Conservation (phyloP, 2,888 invertebrate genomes). For the Mylabris sibirica region DNA sequence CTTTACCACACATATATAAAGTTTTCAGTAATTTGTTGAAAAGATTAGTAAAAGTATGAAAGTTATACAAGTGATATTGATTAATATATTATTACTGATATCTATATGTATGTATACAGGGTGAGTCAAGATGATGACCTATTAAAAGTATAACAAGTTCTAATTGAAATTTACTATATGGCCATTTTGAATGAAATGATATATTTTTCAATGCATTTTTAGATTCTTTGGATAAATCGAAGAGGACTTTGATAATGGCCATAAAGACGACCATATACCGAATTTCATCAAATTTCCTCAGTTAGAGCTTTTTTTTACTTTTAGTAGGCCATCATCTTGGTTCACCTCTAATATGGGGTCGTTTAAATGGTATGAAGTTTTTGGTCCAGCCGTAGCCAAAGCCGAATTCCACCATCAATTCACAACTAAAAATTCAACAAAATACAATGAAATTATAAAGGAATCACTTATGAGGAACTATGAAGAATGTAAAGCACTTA, state of each 20-base stretch:
- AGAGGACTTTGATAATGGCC: too few relatives aligned
- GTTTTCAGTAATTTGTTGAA: constrained; percentile 14
- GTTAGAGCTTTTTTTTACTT: too few relatives aligned
- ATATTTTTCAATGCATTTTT: too few relatives aligned
- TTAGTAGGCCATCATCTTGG: too few relatives aligned
- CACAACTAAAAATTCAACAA: neutral
- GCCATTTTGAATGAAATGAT: too few relatives aligned
- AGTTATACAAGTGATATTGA: constrained; percentile 27
- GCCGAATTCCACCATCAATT: constrained; percentile 3
- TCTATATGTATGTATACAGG: constrained; percentile 1
- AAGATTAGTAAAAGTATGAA: constrained; percentile 42
- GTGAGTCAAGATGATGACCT: too few relatives aligned
- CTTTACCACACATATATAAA: neutral
- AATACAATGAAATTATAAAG: neutral
- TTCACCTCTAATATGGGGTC: too few relatives aligned
- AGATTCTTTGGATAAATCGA: too few relatives aligned
- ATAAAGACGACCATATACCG: too few relatives aligned
- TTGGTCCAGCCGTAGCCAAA: constrained; percentile 4
- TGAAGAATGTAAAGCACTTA: constrained; percentile 7
- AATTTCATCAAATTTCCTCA: too few relatives aligned
- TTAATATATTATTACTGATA: constrained; percentile 14
- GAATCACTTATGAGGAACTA: constrained; percentile 5
- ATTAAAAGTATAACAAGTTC: too few relatives aligned
- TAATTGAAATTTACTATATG: too few relatives aligned
- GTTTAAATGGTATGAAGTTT: neutral